These are phyloP conservation scores for Tetragnatha versicolor DNA, from an alignment of 1,140 invertebrate species.

Conservation along the genomic window DNA sequence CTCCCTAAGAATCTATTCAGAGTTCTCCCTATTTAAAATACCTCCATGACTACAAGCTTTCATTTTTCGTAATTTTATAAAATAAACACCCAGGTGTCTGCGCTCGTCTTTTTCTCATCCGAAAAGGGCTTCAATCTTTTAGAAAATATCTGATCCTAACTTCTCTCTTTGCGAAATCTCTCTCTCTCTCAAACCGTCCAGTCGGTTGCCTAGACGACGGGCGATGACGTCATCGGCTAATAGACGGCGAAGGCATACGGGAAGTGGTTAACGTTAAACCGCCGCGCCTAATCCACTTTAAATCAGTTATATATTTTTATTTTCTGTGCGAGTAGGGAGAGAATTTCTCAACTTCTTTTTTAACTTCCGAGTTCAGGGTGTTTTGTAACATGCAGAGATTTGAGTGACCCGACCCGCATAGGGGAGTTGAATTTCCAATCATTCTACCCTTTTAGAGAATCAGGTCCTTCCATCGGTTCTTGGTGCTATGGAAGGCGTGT, in stretches of 20 bases:
- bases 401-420: too few relatives aligned
- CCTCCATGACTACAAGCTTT: constrained; percentile 27
- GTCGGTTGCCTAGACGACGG: constrained; percentile 18
- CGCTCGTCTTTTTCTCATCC: constrained; percentile 1
- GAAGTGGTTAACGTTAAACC: constrained; percentile 16
- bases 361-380: too few relatives aligned
- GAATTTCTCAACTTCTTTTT: too few relatives aligned
- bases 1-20: too few relatives aligned
- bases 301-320: constrained; percentile 13
- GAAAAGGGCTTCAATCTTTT: constrained; percentile 10
- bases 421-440: too few relatives aligned
- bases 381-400: too few relatives aligned
- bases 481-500: too few relatives aligned
- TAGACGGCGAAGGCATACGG: constrained; percentile 18
- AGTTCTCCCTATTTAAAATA: too few relatives aligned
- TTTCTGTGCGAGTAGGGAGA: not conserved
- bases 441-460: too few relatives aligned
- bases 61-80: constrained; percentile 44
- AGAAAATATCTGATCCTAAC: not conserved
- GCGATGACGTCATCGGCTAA: constrained; percentile 39
- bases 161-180: not conserved
- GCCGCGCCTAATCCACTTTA: constrained; percentile 23
- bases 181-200: constrained; percentile 37
- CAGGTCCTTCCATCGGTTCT: too few relatives aligned
- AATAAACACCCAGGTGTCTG: constrained; percentile 32